Evolutionary conservation across 2,113 vertebrate species (phyloP).

Genomic region (Cairina moschata): DNA sequence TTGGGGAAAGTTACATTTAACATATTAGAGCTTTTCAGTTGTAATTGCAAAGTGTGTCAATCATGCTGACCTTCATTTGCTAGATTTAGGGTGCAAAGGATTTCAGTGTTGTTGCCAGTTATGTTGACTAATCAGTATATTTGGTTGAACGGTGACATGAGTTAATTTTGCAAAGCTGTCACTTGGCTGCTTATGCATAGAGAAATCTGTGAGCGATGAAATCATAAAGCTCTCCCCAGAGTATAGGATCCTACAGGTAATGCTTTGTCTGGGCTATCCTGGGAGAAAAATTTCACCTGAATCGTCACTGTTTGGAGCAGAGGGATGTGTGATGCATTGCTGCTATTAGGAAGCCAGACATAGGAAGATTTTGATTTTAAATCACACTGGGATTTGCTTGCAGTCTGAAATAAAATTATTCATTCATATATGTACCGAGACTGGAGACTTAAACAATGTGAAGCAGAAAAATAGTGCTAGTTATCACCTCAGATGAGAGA

Average conservation of each 20-base stretch:
- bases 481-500: neutral
- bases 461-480: neutral
- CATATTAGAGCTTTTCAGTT: neutral
- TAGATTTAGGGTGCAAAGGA: neutral
- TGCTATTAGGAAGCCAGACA: neutral
- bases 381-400: neutral
- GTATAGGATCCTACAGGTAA: neutral
- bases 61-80: neutral
- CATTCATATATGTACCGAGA: neutral
- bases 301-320: neutral
- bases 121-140: neutral
- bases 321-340: neutral
- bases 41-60: neutral
- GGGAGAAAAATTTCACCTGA: neutral
- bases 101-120: neutral
- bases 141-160: neutral
- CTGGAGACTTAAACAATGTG: neutral
- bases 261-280: neutral
- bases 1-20: neutral
- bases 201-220: neutral
- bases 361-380: neutral
- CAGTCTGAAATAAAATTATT: neutral
- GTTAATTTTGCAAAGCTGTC: neutral
- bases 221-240: rapidly evolving
- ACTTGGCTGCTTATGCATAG: neutral